Conservation (phyloP, 2,797 vertebrate species). For the Pitangus sulphuratus region DNA sequence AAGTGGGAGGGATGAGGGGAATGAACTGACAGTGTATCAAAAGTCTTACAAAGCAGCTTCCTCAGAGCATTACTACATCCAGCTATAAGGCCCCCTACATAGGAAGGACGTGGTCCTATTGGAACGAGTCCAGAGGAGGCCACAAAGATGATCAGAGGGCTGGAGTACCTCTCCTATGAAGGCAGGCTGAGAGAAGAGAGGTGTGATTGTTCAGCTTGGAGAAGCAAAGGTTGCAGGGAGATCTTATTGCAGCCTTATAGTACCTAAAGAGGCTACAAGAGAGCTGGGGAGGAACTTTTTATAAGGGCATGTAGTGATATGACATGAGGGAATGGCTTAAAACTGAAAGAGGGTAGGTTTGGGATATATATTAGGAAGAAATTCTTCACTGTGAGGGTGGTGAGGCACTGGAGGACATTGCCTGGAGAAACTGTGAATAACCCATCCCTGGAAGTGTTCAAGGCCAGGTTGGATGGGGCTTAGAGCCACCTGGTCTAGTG, state of each 20-base stretch:
- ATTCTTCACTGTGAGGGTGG: neutral
- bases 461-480: accelerated
- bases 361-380: neutral
- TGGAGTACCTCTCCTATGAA: neutral
- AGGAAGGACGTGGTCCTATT: neutral
- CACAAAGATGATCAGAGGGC: accelerated
- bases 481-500: neutral
- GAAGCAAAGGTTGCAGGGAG: accelerated
- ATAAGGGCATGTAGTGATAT: neutral
- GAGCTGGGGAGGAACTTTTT: neutral
- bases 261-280: neutral
- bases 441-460: neutral
- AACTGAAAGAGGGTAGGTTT: neutral
- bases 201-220: neutral
- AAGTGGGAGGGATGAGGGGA: neutral
- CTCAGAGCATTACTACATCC: neutral
- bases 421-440: neutral
- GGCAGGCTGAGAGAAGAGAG: neutral
- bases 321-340: neutral
- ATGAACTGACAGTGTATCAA: neutral
- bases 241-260: neutral
- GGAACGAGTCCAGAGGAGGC: neutral
- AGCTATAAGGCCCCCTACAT: neutral
- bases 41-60: neutral
- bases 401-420: neutral